phyloP scores from a whole-genome alignment of 2,113 vertebrate species.

The Empidonax alnorum region DNA sequence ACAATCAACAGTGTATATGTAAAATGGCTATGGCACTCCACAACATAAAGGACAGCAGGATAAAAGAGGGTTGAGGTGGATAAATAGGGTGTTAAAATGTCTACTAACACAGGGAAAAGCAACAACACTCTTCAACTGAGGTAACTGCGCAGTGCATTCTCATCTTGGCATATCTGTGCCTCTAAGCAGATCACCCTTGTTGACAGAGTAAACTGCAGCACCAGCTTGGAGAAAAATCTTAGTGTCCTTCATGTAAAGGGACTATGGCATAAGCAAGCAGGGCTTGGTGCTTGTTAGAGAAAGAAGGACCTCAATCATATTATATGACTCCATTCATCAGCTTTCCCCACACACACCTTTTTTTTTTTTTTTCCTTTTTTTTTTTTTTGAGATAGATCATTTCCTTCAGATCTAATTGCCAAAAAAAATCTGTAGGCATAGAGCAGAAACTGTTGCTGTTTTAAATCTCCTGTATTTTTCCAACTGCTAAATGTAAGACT shows the following conservation, averaged over 20 bases:
- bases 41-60: not conserved
- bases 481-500: conserved; percentile 38
- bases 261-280: not conserved
- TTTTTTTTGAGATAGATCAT: not conserved
- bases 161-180: not conserved
- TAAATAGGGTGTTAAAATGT: not conserved
- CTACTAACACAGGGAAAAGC: not conserved
- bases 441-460: conserved; percentile 37
- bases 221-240: not conserved
- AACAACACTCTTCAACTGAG: not conserved
- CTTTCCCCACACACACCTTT: not conserved
- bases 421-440: conserved; percentile 25
- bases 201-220: not conserved
- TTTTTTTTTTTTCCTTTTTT: not conserved
- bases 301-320: not conserved
- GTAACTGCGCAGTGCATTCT: not conserved
- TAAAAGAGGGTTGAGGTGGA: not conserved
- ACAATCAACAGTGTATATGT: not conserved
- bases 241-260: rapidly evolving
- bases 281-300: not conserved
- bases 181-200: not conserved
- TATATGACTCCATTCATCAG: not conserved
- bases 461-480: conserved; percentile 56
- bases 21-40: not conserved
- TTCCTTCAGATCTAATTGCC: conserved; percentile 46